Evolutionary conservation across 23 tunicate species (phyloP), one percentile per base, ranked within the genome.

Genomic region (Ciona savignyi): DNA sequence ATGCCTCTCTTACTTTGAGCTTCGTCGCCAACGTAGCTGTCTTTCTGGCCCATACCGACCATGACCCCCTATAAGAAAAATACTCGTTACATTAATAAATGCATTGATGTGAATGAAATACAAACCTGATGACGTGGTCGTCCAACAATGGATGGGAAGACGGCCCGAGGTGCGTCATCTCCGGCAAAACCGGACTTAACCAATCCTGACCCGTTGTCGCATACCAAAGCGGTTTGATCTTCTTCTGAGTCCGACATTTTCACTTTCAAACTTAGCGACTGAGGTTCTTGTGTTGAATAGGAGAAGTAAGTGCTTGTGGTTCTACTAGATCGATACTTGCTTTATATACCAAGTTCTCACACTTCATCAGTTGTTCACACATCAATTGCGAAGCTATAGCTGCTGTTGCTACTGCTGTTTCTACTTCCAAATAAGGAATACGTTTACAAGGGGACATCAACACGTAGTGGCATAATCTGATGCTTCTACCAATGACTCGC

Each of bases 221-320:
- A 42, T 15, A 42, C 56, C 56, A 42, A 51, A 29, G 83, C 83
- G 75, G 83, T 78, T 78, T 78, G 83, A 69, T 78, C 83, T 78
- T 78, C 83, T 78, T 78, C 83, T 1, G 66, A 71, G 68, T 78
- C 83, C 3, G 83, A 78, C 83, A 78, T 78, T 27, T 70, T 77
- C 27, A 9, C 4, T 63, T 23, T 42, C 9, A 42, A 15, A 42
- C n/a, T n/a, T n/a, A n/a, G n/a, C n/a, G n/a, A n/a, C n/a, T 42
- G 56, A 42, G 56, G 15, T 42, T 15, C 15, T 42, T 42, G 15
- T 15, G 56, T 42, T 42, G 56, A 42, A 42, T 9, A 6, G 9
- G 56, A 42, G 56, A 42, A 6, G 56, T 42, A 15, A 42, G 9
- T 6, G 56, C 56, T 42, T 42, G 56, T 42, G 56, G 56, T 42